Conservation (phyloP, 2,113 vertebrate species). For the Todiramphus saurophagus region DNA sequence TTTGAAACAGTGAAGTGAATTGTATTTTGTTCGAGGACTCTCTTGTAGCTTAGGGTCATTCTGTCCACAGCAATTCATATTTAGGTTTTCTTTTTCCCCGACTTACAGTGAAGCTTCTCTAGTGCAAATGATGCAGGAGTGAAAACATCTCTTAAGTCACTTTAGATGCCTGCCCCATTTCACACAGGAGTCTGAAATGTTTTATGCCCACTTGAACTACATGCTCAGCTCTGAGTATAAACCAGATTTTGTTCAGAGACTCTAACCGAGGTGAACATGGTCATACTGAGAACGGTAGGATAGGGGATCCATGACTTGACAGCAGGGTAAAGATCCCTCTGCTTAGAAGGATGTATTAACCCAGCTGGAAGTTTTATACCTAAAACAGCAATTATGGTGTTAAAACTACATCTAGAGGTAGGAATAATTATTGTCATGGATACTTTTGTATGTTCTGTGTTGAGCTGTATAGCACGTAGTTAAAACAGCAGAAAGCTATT, state of each 20-base stretch:
- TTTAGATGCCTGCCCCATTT: neutral
- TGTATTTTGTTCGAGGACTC: neutral
- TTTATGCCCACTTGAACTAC: neutral
- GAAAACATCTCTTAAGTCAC: neutral
- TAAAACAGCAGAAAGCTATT: neutral
- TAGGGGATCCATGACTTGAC: neutral
- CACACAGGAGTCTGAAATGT: neutral
- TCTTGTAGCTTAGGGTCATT: neutral
- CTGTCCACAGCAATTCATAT: neutral
- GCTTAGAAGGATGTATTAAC: neutral
- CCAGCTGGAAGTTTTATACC: neutral
- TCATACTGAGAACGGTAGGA: neutral
- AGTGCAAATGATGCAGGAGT: neutral
- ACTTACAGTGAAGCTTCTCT: neutral
- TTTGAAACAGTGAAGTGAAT: conserved; percentile 28
- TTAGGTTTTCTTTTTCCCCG: neutral
- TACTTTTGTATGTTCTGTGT: neutral
- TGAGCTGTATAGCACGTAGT: neutral
- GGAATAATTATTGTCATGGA: conserved; percentile 28
- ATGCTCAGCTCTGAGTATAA: neutral
- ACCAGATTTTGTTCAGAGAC: neutral
- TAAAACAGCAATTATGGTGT: conserved; percentile 29
- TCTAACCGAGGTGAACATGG: neutral
- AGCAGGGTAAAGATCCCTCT: neutral
- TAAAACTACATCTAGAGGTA: conserved; percentile 64